Conservation (phyloP, 2,113 vertebrate species). For the Pluvialis apricaria region DNA sequence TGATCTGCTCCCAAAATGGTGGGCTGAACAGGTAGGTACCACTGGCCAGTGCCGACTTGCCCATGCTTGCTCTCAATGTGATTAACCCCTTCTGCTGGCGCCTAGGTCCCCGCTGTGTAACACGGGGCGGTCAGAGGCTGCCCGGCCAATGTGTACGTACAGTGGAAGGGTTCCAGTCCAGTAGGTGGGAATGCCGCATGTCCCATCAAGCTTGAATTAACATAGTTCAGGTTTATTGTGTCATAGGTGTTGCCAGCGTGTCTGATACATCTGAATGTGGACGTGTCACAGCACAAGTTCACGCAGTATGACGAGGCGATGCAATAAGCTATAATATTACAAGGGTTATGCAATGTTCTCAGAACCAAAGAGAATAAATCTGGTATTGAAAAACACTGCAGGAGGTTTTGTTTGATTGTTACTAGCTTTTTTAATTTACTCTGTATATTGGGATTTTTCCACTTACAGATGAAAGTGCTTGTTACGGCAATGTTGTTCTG, state of each 20-base stretch:
- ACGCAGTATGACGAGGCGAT: not conserved
- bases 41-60: not conserved
- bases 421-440: not conserved
- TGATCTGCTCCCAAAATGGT: not conserved
- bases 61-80: not conserved
- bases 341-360: conserved; percentile 28
- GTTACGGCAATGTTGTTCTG: not conserved
- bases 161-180: not conserved
- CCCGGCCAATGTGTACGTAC: rapidly evolving
- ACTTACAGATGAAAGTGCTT: not conserved
- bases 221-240: conserved; percentile 41
- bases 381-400: not conserved
- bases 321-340: conserved; percentile 17
- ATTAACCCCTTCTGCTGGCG: not conserved
- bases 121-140: not conserved
- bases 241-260: conserved; percentile 45
- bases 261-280: conserved; percentile 48
- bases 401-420: not conserved
- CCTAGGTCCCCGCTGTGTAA: rapidly evolving
- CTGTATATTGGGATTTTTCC: not conserved
- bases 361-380: not conserved
- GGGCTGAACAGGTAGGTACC: not conserved
- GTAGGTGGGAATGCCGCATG: not conserved
- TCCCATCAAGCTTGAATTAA: conserved; percentile 29
- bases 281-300: conserved; percentile 58